Base-by-base conservation (phyloP, 2,797 vertebrate genomes). In the Sciaenops ocellatus region DNA sequence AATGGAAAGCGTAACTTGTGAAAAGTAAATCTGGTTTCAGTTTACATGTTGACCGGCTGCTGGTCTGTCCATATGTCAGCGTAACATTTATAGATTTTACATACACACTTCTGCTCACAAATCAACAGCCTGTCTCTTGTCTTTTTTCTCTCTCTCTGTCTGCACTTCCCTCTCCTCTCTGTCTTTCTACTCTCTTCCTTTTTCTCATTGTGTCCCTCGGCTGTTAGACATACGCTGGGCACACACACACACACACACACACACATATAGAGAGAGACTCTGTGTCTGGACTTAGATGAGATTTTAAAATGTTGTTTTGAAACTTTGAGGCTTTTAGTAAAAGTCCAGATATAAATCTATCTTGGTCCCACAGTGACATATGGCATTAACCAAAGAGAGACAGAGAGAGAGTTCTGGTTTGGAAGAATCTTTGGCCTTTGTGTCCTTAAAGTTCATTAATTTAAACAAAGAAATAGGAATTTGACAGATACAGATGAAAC, bases 231-330 rank as follows among this genome's bases (percentile, higher is more conserved):
- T 34, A 77, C 6, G 15, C 38, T 24, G 50, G 30, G 54, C 46
- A 28, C n/a, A 59, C 42, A 64, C 54, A 69, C 59, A 61, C 59
- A 52, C 69, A 72, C 67, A 26, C 65, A 52, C 66, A 51, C 66
- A 47, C 59, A 65, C 44, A 72, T 48, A 51, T 68, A 64, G 41
- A 51, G 51, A 77, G 60, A 65, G 68, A 69, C 70, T 78, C 34
- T n/a, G 73, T 81, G 64, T 90, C 73, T 87, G 73, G 56, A 82
- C 55, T 73, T 54, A 52, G 72, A 87, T 87, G 83, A 89, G 83
- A 86, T 87, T 91, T 90, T 69, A 78, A 87, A 85, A 86, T 71
- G 86, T 76, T 86, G 85, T 87, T 91, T 87, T 84, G 79, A 89
- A 89, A 83, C 72, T 77, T 84, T 82, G 84, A 84, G 80, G 84